Conservation (phyloP, 1,140 invertebrate genomes). For the Tribolium madens region DNA sequence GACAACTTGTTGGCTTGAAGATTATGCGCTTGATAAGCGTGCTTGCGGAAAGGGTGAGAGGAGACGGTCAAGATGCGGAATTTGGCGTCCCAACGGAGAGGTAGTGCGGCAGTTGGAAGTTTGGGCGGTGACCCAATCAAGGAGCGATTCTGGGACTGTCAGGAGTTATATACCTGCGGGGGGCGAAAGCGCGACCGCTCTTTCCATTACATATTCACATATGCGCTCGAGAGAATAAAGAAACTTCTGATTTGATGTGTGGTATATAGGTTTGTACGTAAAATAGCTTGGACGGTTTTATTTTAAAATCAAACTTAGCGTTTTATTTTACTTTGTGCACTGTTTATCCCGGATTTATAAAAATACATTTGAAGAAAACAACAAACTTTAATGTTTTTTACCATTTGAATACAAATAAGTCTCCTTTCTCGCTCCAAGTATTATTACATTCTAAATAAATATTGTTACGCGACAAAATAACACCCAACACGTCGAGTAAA, state of each 20-base stretch:
- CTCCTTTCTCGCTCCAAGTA: conserved; percentile 36
- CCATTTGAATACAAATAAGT: conserved; percentile 43
- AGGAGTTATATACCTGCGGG: conserved; percentile 55
- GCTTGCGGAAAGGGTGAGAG: neutral
- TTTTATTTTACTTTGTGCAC: conserved; percentile 28
- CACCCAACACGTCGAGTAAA: conserved; percentile 38
- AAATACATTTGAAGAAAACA: conserved; percentile 37
- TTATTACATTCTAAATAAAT: conserved; percentile 46
- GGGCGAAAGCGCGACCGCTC: conserved; percentile 45
- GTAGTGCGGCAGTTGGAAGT: conserved; percentile 34
- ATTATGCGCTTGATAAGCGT: conserved; percentile 33
- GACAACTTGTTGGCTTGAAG: conserved; percentile 37
- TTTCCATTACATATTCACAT: conserved; percentile 55
- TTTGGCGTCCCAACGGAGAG: conserved; percentile 45
- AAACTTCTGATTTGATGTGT: conserved; percentile 52
- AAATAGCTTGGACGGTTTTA: conserved; percentile 29
- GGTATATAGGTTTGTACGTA: conserved; percentile 39
- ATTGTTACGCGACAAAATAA: conserved; percentile 46
- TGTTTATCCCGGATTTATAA: conserved; percentile 34
- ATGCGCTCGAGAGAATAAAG: conserved; percentile 51
- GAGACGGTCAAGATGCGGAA: conserved; percentile 38
- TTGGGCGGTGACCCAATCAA: conserved; percentile 58
- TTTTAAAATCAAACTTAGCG: conserved; percentile 34
- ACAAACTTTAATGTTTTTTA: conserved; percentile 44
- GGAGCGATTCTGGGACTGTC: conserved; percentile 58